Evolutionary conservation across 2,797 vertebrate species (phyloP), one percentile per base, ranked within the genome.

Genomic region (Clarias platycephalus): DNA sequence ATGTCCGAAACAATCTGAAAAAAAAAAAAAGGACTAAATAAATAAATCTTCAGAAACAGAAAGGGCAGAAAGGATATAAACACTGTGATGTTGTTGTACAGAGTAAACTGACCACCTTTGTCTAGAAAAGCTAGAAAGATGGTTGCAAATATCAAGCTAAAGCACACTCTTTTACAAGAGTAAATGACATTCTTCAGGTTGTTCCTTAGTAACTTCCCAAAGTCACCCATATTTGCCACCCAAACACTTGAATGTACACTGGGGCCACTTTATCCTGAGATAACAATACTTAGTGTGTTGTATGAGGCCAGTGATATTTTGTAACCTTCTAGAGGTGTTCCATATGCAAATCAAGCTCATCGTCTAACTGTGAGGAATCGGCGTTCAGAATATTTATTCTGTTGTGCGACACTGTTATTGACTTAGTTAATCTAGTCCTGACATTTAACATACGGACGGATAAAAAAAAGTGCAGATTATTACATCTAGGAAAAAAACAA

Each of bases 1-100:
- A 96, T 18, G 95, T 96, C 81, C 94, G 87, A 87, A 94, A 96
- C 80, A 96, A 90, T 90, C 95, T 96, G 90, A 64, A 92, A 86
- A 44, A 84, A 92, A 86, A 44, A 84, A 49, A 49, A 49, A 49
- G 13, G 44, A 49, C 10, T 49, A 49, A 49, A 49, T 49, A 49
- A 49, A 49, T 49, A 49, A 49, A 58, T 83, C 55, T 88, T 83
- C 86, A 89, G 85, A 66, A 76, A 57, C 28, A 12, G 10, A 49
- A 55, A 13, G 26, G 22, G n/a, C 40, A 63, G 83, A 53, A 58
- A 74, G 9, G 34, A 57, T n/a, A 57, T 18, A 64, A 64, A 77
- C 49, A 72, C 57, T 83, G 20, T 53, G 24, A 75, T 63, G 16
- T 37, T 74, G 70, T 67, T 66, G 58, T 81, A 80, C 31, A 80